These are phyloP conservation scores for Sus scrofa DNA, from an alignment of 2,113 vertebrate species.

Conservation along the genomic window T2T-Sscrofa CM000818.6:61061001-61061500, in stretches of 20 bases:
- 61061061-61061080: not conserved
- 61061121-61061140: not conserved
- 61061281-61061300: no score
- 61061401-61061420: no score
- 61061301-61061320: not conserved
- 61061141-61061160: not conserved
- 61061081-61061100: not conserved
- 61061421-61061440: no score
- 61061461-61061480: no score
- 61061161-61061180: not conserved
- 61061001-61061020: not conserved
- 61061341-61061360: not conserved
- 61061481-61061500: no score
- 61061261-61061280: no score
- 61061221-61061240: not conserved
- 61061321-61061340: not conserved
- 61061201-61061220: not conserved
- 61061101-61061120: not conserved
- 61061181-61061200: not conserved
- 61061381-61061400: no score
- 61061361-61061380: not conserved
- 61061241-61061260: no score
- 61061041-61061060: not conserved
- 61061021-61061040: not conserved
- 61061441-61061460: no score